phyloP scores from a whole-genome alignment of 1,140 invertebrate genomes.

The Magallana ariakensis region DNA sequence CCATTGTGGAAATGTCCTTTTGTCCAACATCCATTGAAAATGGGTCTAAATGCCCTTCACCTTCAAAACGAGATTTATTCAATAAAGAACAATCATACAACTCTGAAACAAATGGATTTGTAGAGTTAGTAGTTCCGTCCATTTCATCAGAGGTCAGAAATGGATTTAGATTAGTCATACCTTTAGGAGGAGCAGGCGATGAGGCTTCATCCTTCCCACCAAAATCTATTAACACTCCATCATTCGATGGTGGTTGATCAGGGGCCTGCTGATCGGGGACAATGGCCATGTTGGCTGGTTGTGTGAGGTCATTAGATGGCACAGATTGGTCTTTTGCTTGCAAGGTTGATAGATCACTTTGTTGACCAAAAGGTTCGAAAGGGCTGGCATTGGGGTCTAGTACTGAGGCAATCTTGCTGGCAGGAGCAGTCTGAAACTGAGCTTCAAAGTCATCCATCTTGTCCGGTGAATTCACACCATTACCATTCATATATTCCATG shows the following conservation, averaged over 20 bases:
- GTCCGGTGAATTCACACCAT: conserved; percentile 34
- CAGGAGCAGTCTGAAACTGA: conserved; percentile 15
- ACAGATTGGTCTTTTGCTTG: conserved; percentile 20
- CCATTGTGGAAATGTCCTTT: neutral
- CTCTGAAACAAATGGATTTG: conserved; percentile 41
- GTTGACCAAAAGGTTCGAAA: neutral
- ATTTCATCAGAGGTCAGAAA: neutral
- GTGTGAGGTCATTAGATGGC: neutral
- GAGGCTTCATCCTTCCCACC: conserved; percentile 16
- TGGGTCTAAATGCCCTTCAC: conserved; percentile 29
- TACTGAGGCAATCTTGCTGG: neutral
- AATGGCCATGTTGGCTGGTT: neutral
- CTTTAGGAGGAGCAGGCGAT: neutral
- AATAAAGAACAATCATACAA: neutral
- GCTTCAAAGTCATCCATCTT: conserved; percentile 30
- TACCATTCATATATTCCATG: conserved; percentile 34
- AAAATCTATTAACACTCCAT: conserved; percentile 35
- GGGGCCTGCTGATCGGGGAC: neutral
- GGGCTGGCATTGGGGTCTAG: neutral
- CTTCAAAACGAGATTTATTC: conserved; percentile 22
- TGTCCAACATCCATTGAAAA: conserved; percentile 34
- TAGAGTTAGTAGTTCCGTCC: neutral
- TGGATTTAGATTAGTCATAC: conserved; percentile 31
- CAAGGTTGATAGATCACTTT: neutral
- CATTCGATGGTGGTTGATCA: neutral